These are phyloP conservation scores for Drosophila obscura DNA, from an alignment of 1,140 invertebrate genomes.

Conservation along the genomic window DNA sequence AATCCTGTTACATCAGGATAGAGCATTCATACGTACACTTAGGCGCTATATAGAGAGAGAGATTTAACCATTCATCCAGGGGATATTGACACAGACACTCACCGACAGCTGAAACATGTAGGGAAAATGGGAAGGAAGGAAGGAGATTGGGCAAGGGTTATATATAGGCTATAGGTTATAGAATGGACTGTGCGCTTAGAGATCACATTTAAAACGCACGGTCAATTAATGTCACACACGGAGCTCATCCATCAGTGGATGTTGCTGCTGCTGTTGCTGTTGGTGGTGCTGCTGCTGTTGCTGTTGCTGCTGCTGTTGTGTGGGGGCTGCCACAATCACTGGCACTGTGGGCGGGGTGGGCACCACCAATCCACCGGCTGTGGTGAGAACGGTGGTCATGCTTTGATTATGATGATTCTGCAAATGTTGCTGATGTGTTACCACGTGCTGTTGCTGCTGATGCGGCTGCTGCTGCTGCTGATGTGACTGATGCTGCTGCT, in stretches of 20 bases:
- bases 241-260: slow-evolving; percentile 89
- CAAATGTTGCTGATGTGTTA: slow-evolving; percentile 66
- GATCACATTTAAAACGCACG: slow-evolving; percentile 84
- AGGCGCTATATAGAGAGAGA: slow-evolving; percentile 12
- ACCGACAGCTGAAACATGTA: slow-evolving; percentile 28
- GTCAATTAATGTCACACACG: slow-evolving; percentile 90
- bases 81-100: background rate
- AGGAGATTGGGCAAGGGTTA: background rate
- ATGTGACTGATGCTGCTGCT: slow-evolving; percentile 79
- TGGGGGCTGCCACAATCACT: slow-evolving; percentile 66
- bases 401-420: slow-evolving; percentile 83
- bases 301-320: slow-evolving; percentile 84
- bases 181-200: slow-evolving; percentile 69
- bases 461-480: slow-evolving; percentile 60
- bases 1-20: slow-evolving; percentile 8
- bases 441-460: slow-evolving; percentile 63
- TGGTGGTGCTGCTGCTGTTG: slow-evolving; percentile 83
- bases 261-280: slow-evolving; percentile 79
- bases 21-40: slow-evolving; percentile 2
- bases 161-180: no score
- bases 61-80: no score
- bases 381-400: slow-evolving; percentile 80
- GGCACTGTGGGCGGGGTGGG: slow-evolving; percentile 75
- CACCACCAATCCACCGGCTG: slow-evolving; percentile 65
- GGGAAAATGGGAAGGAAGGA: background rate